These are phyloP conservation scores for Pseudobourletiella spinata DNA, from an alignment of 1,140 invertebrate genomes.

Conservation along the genomic window DNA sequence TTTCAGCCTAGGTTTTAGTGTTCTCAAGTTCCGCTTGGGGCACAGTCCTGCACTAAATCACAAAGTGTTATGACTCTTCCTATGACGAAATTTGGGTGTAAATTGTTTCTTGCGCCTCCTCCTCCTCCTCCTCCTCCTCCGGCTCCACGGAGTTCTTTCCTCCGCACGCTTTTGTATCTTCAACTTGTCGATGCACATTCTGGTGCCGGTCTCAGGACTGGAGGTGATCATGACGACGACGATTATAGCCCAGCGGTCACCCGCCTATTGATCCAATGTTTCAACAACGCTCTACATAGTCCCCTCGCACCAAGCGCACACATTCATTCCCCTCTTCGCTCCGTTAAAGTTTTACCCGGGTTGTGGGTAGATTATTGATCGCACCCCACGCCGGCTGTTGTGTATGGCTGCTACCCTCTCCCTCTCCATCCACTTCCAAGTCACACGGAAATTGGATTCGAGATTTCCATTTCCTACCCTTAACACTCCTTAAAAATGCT, in stretches of 20 bases:
- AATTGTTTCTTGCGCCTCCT: constrained; percentile 6
- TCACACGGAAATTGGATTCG: no score
- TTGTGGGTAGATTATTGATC: no score
- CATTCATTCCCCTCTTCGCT: no score
- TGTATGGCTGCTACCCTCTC: no score
- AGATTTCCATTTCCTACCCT: no score
- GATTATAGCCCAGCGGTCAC: not conserved
- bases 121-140: not conserved
- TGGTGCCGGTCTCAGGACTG: not conserved
- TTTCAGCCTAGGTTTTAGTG: constrained; percentile 20
- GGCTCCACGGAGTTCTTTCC: not conserved
- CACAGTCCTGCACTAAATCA: constrained; percentile 24
- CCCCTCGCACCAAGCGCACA: no score
- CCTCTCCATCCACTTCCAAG: no score
- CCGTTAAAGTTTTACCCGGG: no score
- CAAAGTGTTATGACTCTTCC: constrained; percentile 12
- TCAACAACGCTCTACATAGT: not conserved
- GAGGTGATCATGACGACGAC: not conserved
- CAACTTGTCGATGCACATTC: no score
- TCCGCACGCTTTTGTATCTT: no score
- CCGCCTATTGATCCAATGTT: not conserved
- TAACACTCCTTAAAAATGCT: no score
- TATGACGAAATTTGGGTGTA: not conserved
- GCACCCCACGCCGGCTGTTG: no score
- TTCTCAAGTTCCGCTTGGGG: constrained; percentile 18